phyloP scores from a whole-genome alignment of 1,140 invertebrate genomes.

The Octopus bimaculoides region DNA sequence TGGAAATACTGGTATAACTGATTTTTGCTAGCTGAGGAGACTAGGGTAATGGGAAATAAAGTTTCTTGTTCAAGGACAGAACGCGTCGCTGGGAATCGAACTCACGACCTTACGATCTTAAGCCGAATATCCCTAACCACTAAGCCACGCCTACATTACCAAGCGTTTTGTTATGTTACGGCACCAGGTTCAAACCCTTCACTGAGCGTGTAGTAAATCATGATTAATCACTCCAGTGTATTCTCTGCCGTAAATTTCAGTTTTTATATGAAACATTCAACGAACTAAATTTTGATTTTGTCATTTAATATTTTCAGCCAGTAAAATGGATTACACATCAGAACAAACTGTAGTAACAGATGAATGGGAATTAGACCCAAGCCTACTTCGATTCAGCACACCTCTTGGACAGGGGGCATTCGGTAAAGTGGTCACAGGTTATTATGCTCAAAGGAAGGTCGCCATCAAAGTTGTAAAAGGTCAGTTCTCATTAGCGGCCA shows the following conservation, averaged over 20 bases:
- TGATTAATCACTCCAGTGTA: background rate
- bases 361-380: slow-evolving; percentile 93
- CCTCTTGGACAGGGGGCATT: slow-evolving; percentile 94
- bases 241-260: no score
- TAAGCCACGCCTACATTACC: no score
- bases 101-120: no score
- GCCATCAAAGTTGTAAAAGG: slow-evolving; percentile 55
- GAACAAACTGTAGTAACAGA: slow-evolving; percentile 59
- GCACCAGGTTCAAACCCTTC: no score
- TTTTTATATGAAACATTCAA: no score
- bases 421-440: slow-evolving; percentile 63
- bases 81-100: no score
- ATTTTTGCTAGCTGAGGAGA: no score
- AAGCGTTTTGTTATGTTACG: no score
- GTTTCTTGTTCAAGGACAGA: no score
- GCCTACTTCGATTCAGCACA: slow-evolving; percentile 82
- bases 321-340: slow-evolving; percentile 49
- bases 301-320: slow-evolving; percentile 18
- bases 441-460: slow-evolving; percentile 47
- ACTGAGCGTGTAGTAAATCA: background rate
- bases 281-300: background rate
- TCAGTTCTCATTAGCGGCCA: slow-evolving; percentile 20
- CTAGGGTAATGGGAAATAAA: no score
- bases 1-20: no score
- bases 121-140: no score